Conservation (phyloP, 1,140 invertebrate genomes). For the Sitodiplosis mosellana region DNA sequence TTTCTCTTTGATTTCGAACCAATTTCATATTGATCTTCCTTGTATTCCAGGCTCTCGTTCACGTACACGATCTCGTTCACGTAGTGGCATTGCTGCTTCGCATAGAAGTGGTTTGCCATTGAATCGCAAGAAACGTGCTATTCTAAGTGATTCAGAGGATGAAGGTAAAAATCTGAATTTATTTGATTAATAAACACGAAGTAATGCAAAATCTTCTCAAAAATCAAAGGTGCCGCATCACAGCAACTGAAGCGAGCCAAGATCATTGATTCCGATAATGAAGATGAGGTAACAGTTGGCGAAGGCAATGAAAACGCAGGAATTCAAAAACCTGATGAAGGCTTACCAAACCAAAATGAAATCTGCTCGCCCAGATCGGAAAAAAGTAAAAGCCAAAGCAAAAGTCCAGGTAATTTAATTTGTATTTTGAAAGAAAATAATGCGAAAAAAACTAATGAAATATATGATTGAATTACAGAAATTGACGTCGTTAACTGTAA, state of each 20-base stretch:
- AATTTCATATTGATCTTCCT: no score
- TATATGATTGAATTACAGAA: no score
- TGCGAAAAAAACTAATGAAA: no score
- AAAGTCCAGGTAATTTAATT: no score
- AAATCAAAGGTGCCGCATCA: neutral
- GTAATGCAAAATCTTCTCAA: no score
- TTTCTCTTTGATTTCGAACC: no score
- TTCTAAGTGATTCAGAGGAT: slow-evolving; percentile 36
- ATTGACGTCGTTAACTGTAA: no score
- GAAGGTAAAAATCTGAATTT: slow-evolving; percentile 13
- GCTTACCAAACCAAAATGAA: no score
- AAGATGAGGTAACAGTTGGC: slow-evolving; percentile 19
- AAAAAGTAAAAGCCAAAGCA: no score
- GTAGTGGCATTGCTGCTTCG: slow-evolving; percentile 8
- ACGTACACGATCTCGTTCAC: slow-evolving; percentile 19
- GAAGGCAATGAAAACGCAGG: slow-evolving; percentile 29
- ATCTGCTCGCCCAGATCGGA: no score
- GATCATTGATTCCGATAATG: slow-evolving; percentile 31
- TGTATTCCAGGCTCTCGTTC: no score
- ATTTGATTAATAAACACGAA: slow-evolving; percentile 7
- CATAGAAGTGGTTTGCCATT: slow-evolving; percentile 8
- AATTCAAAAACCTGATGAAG: slow-evolving; percentile 28
- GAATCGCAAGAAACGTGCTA: slow-evolving; percentile 22
- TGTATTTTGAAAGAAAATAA: no score
- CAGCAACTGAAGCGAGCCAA: slow-evolving; percentile 24